Conservation (phyloP, 2,113 vertebrate genomes). For the Phocoena phocoena region DNA sequence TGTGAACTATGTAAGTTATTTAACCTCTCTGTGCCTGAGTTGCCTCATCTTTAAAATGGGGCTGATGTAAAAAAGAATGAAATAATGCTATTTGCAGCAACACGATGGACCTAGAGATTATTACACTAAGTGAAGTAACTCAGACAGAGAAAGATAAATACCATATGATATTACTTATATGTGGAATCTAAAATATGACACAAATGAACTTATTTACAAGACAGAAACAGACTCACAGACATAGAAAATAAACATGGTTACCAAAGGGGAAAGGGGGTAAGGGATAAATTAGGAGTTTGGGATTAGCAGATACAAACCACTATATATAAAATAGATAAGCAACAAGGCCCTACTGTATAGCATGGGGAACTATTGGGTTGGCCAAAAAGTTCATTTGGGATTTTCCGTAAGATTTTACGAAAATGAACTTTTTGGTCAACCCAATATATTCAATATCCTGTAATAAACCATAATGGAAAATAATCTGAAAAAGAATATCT, state of each 20-base stretch:
- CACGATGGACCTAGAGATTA: neutral
- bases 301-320: neutral
- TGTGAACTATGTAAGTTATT: neutral
- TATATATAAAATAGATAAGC: neutral
- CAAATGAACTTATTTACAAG: neutral
- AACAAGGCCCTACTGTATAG: neutral
- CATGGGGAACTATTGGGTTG: too few species aligned
- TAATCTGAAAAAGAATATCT: too few species aligned
- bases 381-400: too few species aligned
- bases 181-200: neutral
- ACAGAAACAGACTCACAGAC: neutral
- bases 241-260: neutral
- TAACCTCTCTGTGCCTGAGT: neutral
- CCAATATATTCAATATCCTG: neutral
- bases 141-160: neutral
- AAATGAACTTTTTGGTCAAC: too few species aligned
- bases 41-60: neutral
- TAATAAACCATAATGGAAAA: neutral
- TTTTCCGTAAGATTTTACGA: too few species aligned
- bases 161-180: neutral
- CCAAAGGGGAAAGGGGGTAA: neutral
- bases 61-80: neutral
- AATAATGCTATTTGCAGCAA: neutral
- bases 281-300: neutral
- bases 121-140: neutral